A percentile compares a stretch with the other conserved stretches of the same genome.
These are phyloP conservation scores for Mixornis gularis DNA, from an alignment of 2,113 vertebrate genomes.

Conservation along the genomic window DNA sequence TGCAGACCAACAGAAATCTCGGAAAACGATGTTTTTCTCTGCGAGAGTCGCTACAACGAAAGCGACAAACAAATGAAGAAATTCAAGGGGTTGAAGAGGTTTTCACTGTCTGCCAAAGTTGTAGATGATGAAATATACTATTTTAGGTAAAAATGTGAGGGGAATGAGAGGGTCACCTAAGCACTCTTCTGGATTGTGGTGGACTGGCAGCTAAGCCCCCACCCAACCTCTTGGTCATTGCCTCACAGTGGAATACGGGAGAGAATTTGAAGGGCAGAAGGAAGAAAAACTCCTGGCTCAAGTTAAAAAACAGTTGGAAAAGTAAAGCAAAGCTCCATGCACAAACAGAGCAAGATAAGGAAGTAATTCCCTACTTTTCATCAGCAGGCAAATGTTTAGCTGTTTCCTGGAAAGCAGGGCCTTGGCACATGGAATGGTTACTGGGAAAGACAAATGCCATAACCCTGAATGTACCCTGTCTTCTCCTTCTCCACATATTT, in stretches of 20 bases:
- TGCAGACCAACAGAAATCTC: conserved; percentile 94
- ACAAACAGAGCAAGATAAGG: neutral
- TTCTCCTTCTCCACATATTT: neutral
- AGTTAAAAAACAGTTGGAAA: neutral
- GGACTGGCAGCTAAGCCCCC: neutral
- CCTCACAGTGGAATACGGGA: neutral
- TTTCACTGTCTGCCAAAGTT: conserved; percentile 95
- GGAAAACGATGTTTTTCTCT: conserved; percentile 92
- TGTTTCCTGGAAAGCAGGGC: neutral
- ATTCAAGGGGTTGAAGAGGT: conserved; percentile 96
- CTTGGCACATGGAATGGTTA: neutral
- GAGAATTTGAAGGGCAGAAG: neutral
- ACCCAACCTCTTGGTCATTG: neutral
- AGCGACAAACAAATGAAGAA: conserved; percentile 99
- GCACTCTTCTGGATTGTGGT: neutral
- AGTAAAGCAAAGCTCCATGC: neutral
- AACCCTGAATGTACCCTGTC: neutral
- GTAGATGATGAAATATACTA: conserved; percentile 98
- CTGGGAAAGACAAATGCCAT: neutral
- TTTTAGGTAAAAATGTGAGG: conserved; percentile 81
- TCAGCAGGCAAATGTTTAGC: neutral
- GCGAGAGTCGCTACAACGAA: conserved; percentile 98
- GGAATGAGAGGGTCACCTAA: neutral
- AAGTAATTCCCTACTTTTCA: neutral
- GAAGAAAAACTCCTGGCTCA: neutral